phyloP scores from a whole-genome alignment of 2,797 vertebrate genomes.

The Helostoma temminkii region DNA sequence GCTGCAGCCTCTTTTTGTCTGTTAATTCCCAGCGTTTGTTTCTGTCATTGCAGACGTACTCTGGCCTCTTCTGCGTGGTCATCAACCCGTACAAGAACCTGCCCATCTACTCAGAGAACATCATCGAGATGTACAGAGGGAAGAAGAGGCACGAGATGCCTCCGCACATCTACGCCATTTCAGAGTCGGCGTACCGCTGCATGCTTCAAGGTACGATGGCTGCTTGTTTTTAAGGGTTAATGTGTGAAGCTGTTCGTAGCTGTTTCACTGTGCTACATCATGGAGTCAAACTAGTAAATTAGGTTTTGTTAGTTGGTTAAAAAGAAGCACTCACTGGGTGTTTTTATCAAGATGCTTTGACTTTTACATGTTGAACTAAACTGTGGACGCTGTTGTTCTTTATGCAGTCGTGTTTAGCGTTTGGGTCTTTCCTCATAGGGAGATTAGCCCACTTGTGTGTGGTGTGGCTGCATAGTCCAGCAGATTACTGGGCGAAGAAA shows the following conservation, averaged over 20 bases:
- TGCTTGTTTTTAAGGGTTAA: not conserved
- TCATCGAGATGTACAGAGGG: constrained; percentile 97
- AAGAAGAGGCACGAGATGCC: constrained; percentile 99
- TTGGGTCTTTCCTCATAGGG: constrained; percentile 2
- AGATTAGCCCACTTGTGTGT: constrained; percentile 51
- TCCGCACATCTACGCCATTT: constrained; percentile 97
- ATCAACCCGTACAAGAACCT: constrained; percentile 99
- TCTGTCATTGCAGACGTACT: constrained; percentile 89
- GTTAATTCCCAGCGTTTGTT: constrained; percentile 9
- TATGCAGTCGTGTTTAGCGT: constrained; percentile 13
- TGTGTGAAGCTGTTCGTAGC: not conserved
- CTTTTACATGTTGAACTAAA: too few relatives aligned
- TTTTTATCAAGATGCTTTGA: too few relatives aligned
- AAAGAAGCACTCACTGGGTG: too few relatives aligned
- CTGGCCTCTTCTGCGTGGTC: constrained; percentile 96
- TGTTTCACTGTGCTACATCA: not conserved
- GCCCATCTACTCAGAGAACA: constrained; percentile 97
- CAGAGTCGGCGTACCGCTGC: constrained; percentile 96
- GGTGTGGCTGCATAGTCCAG: constrained; percentile 50
- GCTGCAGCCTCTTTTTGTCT: not conserved
- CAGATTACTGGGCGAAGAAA: constrained; percentile 63
- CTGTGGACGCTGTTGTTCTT: too few relatives aligned
- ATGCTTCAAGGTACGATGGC: constrained; percentile 95
- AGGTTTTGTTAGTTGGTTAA: too few relatives aligned
- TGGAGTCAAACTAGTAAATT: not conserved